A percentile compares a stretch with the other conserved stretches of the same genome.
Evolutionary conservation across 2,113 vertebrate genomes (phyloP).

Genomic region (Mustelus asterias): DNA sequence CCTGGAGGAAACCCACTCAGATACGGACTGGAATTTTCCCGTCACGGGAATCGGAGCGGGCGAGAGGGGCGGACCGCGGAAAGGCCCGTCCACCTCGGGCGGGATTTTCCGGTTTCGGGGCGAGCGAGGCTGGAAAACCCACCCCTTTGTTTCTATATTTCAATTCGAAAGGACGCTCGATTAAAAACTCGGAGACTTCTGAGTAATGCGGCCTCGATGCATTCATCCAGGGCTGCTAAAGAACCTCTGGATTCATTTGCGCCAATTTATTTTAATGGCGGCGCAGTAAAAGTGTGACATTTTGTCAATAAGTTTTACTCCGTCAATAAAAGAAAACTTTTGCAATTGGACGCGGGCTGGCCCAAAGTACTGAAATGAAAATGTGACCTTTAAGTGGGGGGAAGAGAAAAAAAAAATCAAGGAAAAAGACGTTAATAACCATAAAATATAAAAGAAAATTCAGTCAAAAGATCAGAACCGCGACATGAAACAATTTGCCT

Average conservation of each 20-base stretch:
- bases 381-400: not conserved
- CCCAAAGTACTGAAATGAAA: not conserved
- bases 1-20: no score
- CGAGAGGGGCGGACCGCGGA: no score
- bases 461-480: not conserved
- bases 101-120: no score
- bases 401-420: not conserved
- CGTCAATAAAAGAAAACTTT: not conserved
- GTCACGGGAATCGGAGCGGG: no score
- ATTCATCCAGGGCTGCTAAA: not conserved
- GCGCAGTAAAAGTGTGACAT: slow-evolving; percentile 16
- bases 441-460: not conserved
- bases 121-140: no score
- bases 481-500: slow-evolving; percentile 20
- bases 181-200: not conserved
- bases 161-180: not conserved
- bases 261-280: slow-evolving; percentile 18
- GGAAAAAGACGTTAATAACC: not conserved
- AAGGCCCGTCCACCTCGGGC: no score
- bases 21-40: no score
- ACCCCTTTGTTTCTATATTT: no score
- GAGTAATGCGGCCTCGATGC: not conserved
- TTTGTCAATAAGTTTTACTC: slow-evolving; percentile 9
- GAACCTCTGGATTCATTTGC: not conserved
- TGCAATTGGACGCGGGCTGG: not conserved